phyloP scores from a whole-genome alignment of 1,140 invertebrate genomes.

The Eumeta japonica region DNA sequence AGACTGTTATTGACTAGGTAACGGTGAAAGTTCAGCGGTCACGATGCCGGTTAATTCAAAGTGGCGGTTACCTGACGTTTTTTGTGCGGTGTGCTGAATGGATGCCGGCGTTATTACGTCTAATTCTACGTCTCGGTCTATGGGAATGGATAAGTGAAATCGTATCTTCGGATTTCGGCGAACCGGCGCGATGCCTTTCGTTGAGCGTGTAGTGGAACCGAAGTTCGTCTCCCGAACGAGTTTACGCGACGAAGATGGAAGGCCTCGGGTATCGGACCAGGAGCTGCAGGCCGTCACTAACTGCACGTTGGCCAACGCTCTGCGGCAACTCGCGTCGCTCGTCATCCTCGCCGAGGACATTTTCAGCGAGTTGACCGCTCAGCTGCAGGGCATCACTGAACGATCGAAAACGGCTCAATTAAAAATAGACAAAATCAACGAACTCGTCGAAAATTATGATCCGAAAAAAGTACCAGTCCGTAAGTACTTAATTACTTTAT shows the following conservation, averaged over 20 bases:
- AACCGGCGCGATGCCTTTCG: conserved; percentile 67
- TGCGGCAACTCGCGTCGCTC: conserved; percentile 75
- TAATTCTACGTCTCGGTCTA: conserved; percentile 40
- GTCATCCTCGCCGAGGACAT: conserved; percentile 75
- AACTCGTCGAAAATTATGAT: conserved; percentile 65
- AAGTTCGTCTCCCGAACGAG: conserved; percentile 65
- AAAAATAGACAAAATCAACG: conserved; percentile 63
- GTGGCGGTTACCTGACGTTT: conserved; percentile 57
- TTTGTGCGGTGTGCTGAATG: conserved; percentile 56
- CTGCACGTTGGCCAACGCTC: conserved; percentile 72
- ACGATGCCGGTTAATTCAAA: conserved; percentile 56
- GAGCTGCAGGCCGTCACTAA: conserved; percentile 76
- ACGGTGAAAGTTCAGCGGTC: conserved; percentile 40
- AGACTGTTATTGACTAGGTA: conserved; percentile 8
- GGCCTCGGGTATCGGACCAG: conserved; percentile 62
- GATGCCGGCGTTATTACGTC: conserved; percentile 50
- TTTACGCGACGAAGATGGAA: conserved; percentile 60
- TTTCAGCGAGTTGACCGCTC: conserved; percentile 69
- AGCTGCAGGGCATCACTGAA: conserved; percentile 67
- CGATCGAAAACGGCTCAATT: conserved; percentile 63
- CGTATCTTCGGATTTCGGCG: conserved; percentile 23
- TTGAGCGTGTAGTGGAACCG: conserved; percentile 69
- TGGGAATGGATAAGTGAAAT: conserved; percentile 43
- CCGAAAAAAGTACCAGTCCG: conserved; percentile 80
- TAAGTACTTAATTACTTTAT: conserved; percentile 60